Conservation (phyloP, 1,140 invertebrate genomes). For the Drosophila obscura region DNA sequence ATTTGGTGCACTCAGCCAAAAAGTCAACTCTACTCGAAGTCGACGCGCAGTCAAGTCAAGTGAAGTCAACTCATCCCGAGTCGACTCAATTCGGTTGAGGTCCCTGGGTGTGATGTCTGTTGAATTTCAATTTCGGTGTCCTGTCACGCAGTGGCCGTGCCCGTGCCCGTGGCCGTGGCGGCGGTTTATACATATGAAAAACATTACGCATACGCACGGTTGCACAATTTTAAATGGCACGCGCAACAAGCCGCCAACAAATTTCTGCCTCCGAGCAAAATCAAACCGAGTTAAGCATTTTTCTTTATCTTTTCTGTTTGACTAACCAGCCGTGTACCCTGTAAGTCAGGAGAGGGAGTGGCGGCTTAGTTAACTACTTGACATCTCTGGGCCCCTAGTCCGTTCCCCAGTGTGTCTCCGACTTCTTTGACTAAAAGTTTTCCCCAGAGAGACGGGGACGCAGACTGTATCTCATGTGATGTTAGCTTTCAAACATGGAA, state of each 20-base stretch:
- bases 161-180: conserved; percentile 26
- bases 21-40: conserved; percentile 54
- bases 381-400: conserved; percentile 41
- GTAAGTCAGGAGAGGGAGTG: conserved; percentile 9
- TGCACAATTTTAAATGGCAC: conserved; percentile 82
- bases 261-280: conserved; percentile 45
- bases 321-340: conserved; percentile 71
- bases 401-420: background rate
- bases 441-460: conserved; percentile 33
- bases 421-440: conserved; percentile 69
- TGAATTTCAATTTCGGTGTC: conserved; percentile 76
- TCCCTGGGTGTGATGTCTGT: conserved; percentile 56
- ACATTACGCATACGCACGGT: conserved; percentile 81
- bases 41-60: conserved; percentile 29
- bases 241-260: conserved; percentile 54
- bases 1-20: conserved; percentile 77
- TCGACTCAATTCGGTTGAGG: conserved; percentile 21
- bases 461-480: conserved; percentile 30
- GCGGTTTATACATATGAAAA: conserved; percentile 70
- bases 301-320: conserved; percentile 42
- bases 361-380: conserved; percentile 74
- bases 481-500: conserved; percentile 58
- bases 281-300: conserved; percentile 51
- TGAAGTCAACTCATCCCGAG: conserved; percentile 28
- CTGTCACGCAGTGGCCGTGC: conserved; percentile 61